These are phyloP conservation scores for Cryptotis parvus DNA, from an alignment of 2,113 vertebrate species.

Conservation along the genomic window DNA sequence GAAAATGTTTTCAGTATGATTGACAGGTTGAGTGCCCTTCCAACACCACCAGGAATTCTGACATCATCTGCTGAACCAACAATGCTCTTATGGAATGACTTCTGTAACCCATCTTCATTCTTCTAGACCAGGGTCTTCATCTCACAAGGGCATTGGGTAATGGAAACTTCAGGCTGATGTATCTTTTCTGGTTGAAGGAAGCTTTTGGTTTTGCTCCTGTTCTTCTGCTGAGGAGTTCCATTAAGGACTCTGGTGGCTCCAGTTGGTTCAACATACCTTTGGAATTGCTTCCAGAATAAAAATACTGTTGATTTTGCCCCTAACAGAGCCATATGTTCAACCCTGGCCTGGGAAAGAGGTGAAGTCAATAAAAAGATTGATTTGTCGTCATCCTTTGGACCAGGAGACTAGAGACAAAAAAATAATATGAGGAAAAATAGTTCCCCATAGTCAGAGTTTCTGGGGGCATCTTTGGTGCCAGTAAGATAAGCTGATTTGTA, in stretches of 20 bases:
- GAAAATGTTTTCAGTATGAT: too few species aligned
- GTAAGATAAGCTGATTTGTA: neutral
- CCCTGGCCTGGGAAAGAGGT: neutral
- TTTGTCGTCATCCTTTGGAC: constrained; percentile 42
- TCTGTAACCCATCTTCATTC: neutral
- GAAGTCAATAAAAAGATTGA: neutral
- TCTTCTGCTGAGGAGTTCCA: neutral
- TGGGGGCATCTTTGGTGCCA: neutral
- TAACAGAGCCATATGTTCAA: neutral
- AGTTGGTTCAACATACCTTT: neutral
- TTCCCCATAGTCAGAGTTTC: neutral
- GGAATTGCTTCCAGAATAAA: neutral
- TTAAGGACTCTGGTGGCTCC: neutral
- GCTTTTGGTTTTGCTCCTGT: neutral
- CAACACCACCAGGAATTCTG: too few species aligned
- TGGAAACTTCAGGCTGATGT: neutral
- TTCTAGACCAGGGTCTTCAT: neutral
- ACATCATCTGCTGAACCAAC: neutral
- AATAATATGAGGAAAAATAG: neutral
- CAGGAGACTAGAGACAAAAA: neutral
- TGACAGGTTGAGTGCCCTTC: too few species aligned
- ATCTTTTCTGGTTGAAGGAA: neutral
- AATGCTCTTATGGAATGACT: neutral
- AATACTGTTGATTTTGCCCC: neutral
- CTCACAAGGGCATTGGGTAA: neutral